Percentiles rank a stretch among this genome's conserved stretches.
Evolutionary conservation across 2,888 invertebrate species (phyloP).

Genomic region (Eupithecia exiguata): DNA sequence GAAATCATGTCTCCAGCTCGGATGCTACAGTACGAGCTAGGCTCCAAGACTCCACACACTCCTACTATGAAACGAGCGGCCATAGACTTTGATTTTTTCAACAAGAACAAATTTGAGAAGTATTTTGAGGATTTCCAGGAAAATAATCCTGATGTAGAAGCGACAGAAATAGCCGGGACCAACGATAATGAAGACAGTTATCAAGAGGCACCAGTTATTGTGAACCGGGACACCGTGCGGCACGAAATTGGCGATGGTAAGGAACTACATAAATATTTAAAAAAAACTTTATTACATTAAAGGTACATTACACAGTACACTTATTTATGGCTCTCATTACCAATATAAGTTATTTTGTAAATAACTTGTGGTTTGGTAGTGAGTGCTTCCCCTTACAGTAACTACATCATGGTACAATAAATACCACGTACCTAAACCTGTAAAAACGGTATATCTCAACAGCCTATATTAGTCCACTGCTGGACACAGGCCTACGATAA

Average conservation of each 20-base stretch:
- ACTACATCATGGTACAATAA: no score
- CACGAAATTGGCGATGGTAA: slow-evolving; percentile 79
- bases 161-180: slow-evolving; percentile 24
- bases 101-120: slow-evolving; percentile 68
- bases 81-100: slow-evolving; percentile 76
- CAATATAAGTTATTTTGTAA: no score
- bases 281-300: no score
- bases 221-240: slow-evolving; percentile 69
- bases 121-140: slow-evolving; percentile 57
- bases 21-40: slow-evolving; percentile 76
- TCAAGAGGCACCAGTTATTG: slow-evolving; percentile 71
- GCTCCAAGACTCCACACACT: slow-evolving; percentile 61
- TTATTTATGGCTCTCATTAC: no score
- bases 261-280: slow-evolving; percentile 50
- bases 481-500: background rate
- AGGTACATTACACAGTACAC: no score
- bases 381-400: no score
- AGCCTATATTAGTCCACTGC: no score
- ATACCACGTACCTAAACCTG: background rate
- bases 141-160: slow-evolving; percentile 36
- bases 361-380: no score
- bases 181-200: slow-evolving; percentile 26
- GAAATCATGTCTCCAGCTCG: slow-evolving; percentile 77
- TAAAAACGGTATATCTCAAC: background rate
- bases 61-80: slow-evolving; percentile 78